phyloP scores from a whole-genome alignment of 2,888 invertebrate species.

The Bellardia bayeri region DNA sequence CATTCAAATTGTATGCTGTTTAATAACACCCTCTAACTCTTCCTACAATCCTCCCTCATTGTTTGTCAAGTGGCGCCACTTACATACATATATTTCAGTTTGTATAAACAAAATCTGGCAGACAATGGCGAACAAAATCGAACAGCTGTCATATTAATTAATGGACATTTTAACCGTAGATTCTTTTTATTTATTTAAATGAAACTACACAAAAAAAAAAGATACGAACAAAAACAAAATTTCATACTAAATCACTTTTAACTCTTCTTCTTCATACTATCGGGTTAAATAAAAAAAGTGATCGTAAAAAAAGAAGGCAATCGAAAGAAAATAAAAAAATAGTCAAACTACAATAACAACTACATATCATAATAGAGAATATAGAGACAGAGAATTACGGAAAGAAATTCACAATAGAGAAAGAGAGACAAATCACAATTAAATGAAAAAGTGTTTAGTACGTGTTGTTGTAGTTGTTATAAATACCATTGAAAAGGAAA shows the following conservation, averaged over 20 bases:
- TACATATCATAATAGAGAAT: background rate
- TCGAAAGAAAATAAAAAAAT: slow-evolving; percentile 10
- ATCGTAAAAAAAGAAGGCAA: slow-evolving; percentile 43
- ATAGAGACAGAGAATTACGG: background rate
- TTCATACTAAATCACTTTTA: slow-evolving; percentile 14
- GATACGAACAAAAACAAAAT: slow-evolving; percentile 17
- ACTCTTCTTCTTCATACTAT: background rate
- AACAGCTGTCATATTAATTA: slow-evolving; percentile 66
- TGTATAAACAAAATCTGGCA: slow-evolving; percentile 27
- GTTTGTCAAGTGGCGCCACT: slow-evolving; percentile 65
- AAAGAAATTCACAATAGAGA: background rate
- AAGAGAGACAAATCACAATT: slow-evolving; percentile 3
- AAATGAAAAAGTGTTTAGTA: slow-evolving; percentile 26
- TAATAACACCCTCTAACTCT: slow-evolving; percentile 8
- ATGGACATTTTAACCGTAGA: slow-evolving; percentile 28
- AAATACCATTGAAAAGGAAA: slow-evolving; percentile 54
- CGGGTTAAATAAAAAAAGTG: slow-evolving; percentile 43
- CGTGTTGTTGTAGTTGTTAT: background rate
- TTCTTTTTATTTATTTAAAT: slow-evolving; percentile 32
- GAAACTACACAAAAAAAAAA: slow-evolving; percentile 11
- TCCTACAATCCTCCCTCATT: slow-evolving; percentile 10
- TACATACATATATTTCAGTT: slow-evolving; percentile 26
- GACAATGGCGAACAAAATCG: slow-evolving; percentile 31
- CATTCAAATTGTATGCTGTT: background rate
- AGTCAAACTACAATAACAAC: slow-evolving; percentile 21